These are phyloP conservation scores for Peromyscus nudipes DNA, from an alignment of 2,797 vertebrate genomes.

Conservation along the genomic window DNA sequence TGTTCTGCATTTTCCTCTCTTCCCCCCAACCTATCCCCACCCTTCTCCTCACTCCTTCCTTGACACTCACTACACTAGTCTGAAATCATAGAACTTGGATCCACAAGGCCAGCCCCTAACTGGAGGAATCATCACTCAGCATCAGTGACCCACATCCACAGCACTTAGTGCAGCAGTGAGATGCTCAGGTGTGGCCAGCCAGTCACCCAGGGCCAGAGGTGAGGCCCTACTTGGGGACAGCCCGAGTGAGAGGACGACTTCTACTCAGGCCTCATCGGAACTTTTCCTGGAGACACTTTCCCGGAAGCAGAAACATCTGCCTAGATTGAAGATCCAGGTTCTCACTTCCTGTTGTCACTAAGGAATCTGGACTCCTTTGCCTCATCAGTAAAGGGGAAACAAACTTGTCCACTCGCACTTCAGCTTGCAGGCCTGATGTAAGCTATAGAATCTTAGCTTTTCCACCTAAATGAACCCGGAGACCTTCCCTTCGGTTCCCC, in stretches of 20 bases:
- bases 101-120: neutral
- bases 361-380: neutral
- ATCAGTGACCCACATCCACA: neutral
- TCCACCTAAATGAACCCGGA: no score
- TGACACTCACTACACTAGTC: neutral
- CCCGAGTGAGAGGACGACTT: neutral
- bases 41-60: no score
- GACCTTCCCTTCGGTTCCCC: neutral
- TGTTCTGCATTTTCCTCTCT: neutral
- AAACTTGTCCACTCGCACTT: neutral
- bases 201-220: neutral
- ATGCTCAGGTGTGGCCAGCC: no score
- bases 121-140: rapidly evolving
- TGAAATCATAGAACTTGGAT: neutral
- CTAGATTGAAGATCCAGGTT: neutral
- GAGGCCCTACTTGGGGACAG: neutral
- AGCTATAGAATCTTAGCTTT: neutral
- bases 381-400: neutral
- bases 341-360: neutral
- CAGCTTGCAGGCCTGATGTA: neutral
- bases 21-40: rapidly evolving
- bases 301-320: neutral
- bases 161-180: rapidly evolving
- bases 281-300: neutral
- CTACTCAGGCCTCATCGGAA: neutral